phyloP scores from a whole-genome alignment of 1,140 invertebrate species.

The Drosophila baimaii region DNA sequence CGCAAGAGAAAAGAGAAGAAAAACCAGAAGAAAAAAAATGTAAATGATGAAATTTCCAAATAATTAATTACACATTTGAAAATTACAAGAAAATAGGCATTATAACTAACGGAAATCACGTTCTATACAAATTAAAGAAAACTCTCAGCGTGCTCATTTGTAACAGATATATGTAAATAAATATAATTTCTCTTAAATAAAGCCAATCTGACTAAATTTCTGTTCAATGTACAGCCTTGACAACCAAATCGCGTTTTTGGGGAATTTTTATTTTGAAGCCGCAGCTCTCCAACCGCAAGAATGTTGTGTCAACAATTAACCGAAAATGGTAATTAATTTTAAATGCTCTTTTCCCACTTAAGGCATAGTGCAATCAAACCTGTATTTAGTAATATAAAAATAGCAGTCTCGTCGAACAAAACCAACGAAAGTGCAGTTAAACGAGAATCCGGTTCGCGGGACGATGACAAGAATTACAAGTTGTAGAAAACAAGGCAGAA shows the following conservation, averaged over 20 bases:
- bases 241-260: slow-evolving; percentile 38
- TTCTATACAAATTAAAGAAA: neutral
- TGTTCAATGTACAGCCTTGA: slow-evolving; percentile 48
- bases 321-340: slow-evolving; percentile 62
- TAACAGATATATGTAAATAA: neutral
- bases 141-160: neutral
- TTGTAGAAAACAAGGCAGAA: slow-evolving; percentile 19
- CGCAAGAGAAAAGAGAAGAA: neutral
- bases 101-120: neutral
- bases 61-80: neutral
- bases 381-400: slow-evolving; percentile 45
- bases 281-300: slow-evolving; percentile 54
- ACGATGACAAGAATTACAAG: slow-evolving; percentile 37
- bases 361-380: slow-evolving; percentile 55
- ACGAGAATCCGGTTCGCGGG: slow-evolving; percentile 62
- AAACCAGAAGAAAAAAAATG: neutral
- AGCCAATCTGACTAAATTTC: neutral
- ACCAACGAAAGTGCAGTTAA: slow-evolving; percentile 68
- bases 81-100: neutral
- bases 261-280: slow-evolving; percentile 28
- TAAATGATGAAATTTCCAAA: neutral
- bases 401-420: slow-evolving; percentile 45
- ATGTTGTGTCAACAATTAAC: slow-evolving; percentile 64
- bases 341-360: slow-evolving; percentile 55
- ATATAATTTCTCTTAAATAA: neutral